A percentile compares a stretch with the other conserved stretches of the same genome.
Evolutionary conservation across 1,140 invertebrate species (phyloP).

Genomic region (Drosophila tsacasi): DNA sequence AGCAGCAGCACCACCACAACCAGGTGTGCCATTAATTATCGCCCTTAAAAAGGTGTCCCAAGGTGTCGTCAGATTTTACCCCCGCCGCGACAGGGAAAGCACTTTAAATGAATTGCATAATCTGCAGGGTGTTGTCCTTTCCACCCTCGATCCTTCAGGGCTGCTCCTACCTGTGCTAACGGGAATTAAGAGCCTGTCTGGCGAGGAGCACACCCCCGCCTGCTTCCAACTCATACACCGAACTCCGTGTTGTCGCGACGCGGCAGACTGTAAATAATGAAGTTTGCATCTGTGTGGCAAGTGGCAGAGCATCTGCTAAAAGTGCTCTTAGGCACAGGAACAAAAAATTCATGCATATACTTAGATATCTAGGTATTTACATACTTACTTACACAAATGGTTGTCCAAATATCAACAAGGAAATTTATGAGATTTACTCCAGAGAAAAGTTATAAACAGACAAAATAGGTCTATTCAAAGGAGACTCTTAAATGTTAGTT

Average conservation of each 20-base stretch:
- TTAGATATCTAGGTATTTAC: constrained; percentile 34
- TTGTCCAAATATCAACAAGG: constrained; percentile 48
- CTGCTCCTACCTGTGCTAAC: constrained; percentile 7
- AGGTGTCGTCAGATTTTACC: constrained; percentile 26
- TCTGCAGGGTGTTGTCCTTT: constrained; percentile 38
- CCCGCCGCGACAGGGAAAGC: constrained; percentile 24
- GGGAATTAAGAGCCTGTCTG: constrained; percentile 62
- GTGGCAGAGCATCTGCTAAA: constrained; percentile 44
- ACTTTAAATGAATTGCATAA: constrained; percentile 79
- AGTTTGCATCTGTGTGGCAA: constrained; percentile 70
- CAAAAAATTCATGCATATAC: constrained; percentile 24
- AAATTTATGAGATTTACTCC: constrained; percentile 58
- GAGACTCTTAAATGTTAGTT: too few species aligned
- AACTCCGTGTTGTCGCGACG: constrained; percentile 63
- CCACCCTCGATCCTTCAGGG: neutral
- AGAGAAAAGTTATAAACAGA: constrained; percentile 36
- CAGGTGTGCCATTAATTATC: constrained; percentile 66
- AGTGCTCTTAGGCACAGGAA: constrained; percentile 61
- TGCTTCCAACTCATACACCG: constrained; percentile 30
- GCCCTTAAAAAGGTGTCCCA: constrained; percentile 22
- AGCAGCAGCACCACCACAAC: neutral
- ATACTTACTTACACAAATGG: constrained; percentile 44
- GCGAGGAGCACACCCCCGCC: constrained; percentile 9
- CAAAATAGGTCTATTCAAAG: neutral
- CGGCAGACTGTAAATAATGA: constrained; percentile 82